These are phyloP conservation scores for Exocentrus adspersus DNA, from an alignment of 2,888 invertebrate genomes.

Conservation along the genomic window DNA sequence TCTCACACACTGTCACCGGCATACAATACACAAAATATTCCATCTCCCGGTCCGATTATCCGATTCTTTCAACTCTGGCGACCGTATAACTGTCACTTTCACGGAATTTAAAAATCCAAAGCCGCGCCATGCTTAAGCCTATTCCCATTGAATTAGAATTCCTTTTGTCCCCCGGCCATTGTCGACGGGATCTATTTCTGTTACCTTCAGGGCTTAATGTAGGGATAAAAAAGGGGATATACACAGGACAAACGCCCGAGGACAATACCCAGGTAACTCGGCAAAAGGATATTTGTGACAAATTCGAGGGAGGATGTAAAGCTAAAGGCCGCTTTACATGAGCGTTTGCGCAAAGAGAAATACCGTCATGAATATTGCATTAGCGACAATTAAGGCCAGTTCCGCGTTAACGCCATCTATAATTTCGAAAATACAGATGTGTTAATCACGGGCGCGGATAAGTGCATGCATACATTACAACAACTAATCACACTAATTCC, in stretches of 20 bases:
- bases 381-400: neutral
- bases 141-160: neutral
- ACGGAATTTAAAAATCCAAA: neutral
- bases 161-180: neutral
- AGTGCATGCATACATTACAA: neutral
- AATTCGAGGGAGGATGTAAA: too few species aligned
- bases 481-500: conserved; percentile 3
- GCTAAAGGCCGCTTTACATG: too few species aligned
- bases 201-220: conserved; percentile 3
- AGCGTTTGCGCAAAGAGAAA: too few species aligned
- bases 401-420: neutral
- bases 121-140: neutral
- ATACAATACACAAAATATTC: neutral
- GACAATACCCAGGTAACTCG: neutral
- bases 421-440: conserved; percentile 1
- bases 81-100: neutral
- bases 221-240: neutral
- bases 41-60: neutral
- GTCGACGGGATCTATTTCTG: conserved; percentile 10
- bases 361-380: neutral
- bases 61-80: neutral
- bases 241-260: neutral
- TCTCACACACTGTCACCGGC: neutral
- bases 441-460: conserved; percentile 2
- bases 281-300: neutral